Percentiles rank a stretch among this genome's conserved stretches.
Evolutionary conservation across 1,140 invertebrate genomes (phyloP).

Genomic region (Drosophila malerkotliana): DNA sequence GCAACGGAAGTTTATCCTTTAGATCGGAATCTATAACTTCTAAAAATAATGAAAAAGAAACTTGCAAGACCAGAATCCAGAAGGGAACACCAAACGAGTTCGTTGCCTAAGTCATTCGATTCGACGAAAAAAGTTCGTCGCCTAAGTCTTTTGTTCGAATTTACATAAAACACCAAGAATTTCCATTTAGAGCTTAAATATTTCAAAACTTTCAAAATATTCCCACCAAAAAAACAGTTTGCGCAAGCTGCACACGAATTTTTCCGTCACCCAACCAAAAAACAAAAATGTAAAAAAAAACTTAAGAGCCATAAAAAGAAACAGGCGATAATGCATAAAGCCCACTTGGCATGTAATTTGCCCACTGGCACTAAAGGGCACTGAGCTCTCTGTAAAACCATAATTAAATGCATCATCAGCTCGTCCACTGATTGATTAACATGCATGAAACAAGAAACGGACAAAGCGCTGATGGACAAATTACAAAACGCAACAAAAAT

Average conservation of each 20-base stretch:
- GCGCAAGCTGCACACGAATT: conserved; percentile 29
- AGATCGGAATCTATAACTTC: conserved; percentile 5
- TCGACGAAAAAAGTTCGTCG: conserved; percentile 42
- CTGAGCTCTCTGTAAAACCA: conserved; percentile 26
- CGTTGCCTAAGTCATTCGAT: conserved; percentile 53
- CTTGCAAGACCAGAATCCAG: conserved; percentile 26
- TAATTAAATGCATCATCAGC: conserved; percentile 73
- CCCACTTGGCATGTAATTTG: conserved; percentile 51
- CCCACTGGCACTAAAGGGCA: conserved; percentile 55
- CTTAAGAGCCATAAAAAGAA: conserved; percentile 11
- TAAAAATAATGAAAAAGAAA: conserved; percentile 3
- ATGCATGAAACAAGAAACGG: conserved; percentile 59
- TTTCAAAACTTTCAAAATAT: conserved; percentile 14
- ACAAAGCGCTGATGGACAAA: conserved; percentile 59
- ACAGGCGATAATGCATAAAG: conserved; percentile 51
- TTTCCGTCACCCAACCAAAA: conserved; percentile 30
- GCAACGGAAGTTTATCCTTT: conserved; percentile 31
- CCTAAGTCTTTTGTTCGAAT: conserved; percentile 44
- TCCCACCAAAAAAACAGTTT: conserved; percentile 29
- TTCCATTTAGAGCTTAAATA: neutral
- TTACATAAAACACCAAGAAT: neutral
- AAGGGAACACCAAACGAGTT: conserved; percentile 34
- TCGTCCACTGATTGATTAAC: conserved; percentile 69
- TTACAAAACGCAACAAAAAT: conserved; percentile 68
- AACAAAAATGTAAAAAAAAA: conserved; percentile 23